A percentile compares a stretch with the other conserved stretches of the same genome.
phyloP scores from a whole-genome alignment of 2,888 invertebrate genomes.

The Blastobasis adustella region DNA sequence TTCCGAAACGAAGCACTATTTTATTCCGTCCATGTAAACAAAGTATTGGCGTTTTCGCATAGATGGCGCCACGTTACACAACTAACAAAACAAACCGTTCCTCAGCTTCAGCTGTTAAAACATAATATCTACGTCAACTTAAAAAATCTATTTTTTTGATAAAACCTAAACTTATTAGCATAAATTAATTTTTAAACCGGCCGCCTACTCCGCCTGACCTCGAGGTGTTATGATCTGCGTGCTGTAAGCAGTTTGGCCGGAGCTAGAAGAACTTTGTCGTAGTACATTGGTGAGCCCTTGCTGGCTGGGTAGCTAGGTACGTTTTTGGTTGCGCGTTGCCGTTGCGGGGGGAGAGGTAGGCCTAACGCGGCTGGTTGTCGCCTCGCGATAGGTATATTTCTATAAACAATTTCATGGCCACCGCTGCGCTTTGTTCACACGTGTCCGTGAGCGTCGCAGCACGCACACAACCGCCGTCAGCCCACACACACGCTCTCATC shows the following conservation, averaged over 20 bases:
- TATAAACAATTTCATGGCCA: conserved; percentile 58
- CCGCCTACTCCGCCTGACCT: conserved; percentile 33
- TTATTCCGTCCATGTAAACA: background rate
- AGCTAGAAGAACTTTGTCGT: too few species aligned
- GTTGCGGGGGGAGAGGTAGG: too few species aligned
- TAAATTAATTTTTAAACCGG: conserved; percentile 38
- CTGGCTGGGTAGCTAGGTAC: too few species aligned
- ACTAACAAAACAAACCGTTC: conserved; percentile 8
- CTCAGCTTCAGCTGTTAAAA: background rate
- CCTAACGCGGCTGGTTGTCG: too few species aligned
- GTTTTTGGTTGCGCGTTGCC: too few species aligned
- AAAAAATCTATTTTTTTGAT: conserved; percentile 21
- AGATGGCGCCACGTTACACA: conserved; percentile 28
- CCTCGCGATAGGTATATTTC: conserved; percentile 21
- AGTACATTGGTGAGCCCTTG: too few species aligned
- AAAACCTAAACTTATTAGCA: conserved; percentile 30
- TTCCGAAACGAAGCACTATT: too few species aligned
- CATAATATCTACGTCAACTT: background rate
- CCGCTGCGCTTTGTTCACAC: conserved; percentile 50
- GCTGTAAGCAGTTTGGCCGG: too few species aligned
- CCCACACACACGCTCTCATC: conserved; percentile 33
- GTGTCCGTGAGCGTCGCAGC: conserved; percentile 40
- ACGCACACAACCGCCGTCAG: conserved; percentile 15
- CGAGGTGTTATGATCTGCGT: conserved; percentile 22
- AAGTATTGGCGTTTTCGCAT: conserved; percentile 3